Evolutionary conservation across 2,888 invertebrate genomes (phyloP).

Genomic region (Chloroclysta siterata): DNA sequence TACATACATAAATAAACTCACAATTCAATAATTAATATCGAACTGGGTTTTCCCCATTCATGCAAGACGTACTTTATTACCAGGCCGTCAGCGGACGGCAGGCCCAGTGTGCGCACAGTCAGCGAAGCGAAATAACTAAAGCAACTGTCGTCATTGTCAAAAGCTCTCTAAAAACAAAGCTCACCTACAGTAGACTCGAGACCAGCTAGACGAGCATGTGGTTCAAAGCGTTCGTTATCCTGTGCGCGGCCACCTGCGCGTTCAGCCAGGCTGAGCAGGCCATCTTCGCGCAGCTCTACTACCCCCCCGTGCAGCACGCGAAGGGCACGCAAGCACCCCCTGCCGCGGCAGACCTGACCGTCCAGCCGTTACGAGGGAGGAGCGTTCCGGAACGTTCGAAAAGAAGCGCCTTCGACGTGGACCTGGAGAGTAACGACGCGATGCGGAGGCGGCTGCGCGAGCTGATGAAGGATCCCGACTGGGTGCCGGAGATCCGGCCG

Average conservation of each 20-base stretch:
- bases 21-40: not conserved
- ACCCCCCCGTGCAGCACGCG: slow-evolving; percentile 32
- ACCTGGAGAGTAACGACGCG: slow-evolving; percentile 41
- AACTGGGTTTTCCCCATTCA: not conserved
- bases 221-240: not conserved
- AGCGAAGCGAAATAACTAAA: not conserved
- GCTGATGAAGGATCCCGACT: slow-evolving; percentile 40
- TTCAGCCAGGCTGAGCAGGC: slow-evolving; percentile 42
- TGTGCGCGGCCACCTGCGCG: slow-evolving; percentile 14
- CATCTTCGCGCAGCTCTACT: slow-evolving; percentile 40
- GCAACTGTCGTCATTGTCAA: too few relatives aligned
- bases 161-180: too few relatives aligned
- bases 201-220: not conserved
- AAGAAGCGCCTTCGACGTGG: slow-evolving; percentile 40
- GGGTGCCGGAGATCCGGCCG: slow-evolving; percentile 46
- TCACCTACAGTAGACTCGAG: too few relatives aligned
- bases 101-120: not conserved
- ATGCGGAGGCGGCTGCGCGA: slow-evolving; percentile 29
- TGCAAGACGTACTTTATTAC: not conserved
- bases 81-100: not conserved
- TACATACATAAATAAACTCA: not conserved
- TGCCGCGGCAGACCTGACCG: too few relatives aligned
- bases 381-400: slow-evolving; percentile 15
- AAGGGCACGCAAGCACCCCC: not conserved
- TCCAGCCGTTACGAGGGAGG: not conserved